Conservation (phyloP, 1,140 invertebrate genomes). For the Cherax destructor region DNA sequence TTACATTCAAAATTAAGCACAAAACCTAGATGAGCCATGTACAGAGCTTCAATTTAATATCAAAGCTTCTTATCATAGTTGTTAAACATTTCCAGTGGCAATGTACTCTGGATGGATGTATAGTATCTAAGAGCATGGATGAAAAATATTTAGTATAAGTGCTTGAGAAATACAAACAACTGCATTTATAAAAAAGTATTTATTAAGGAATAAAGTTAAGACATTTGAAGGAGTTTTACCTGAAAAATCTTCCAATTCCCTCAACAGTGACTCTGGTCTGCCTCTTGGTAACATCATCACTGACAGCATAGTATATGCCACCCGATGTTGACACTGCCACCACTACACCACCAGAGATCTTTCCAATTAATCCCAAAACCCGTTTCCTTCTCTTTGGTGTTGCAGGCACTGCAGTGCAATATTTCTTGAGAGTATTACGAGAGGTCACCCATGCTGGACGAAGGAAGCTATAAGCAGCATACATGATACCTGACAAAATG, state of each 20-base stretch:
- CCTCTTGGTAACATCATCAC: conserved; percentile 73
- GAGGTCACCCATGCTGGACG: conserved; percentile 11
- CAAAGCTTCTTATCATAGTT: no score
- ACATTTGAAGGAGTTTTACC: neutral
- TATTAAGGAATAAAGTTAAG: no score
- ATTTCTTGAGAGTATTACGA: neutral
- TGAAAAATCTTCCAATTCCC: conserved; percentile 75
- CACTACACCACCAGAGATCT: conserved; percentile 7
- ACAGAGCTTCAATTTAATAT: no score
- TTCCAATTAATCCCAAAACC: conserved; percentile 17
- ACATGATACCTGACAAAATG: conserved; percentile 12
- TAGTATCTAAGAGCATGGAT: no score
- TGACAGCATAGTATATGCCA: conserved; percentile 71
- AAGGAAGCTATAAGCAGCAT: conserved; percentile 15
- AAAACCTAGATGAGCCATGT: no score
- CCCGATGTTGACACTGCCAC: conserved; percentile 28
- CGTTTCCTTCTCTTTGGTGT: conserved; percentile 21
- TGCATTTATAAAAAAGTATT: no score
- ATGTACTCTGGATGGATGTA: no score
- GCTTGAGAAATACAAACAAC: no score
- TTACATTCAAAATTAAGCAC: no score
- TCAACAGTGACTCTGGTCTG: conserved; percentile 74
- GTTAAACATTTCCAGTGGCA: no score
- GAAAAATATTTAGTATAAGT: no score
- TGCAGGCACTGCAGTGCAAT: conserved; percentile 10